Conservation (phyloP, 2,888 invertebrate species). For the Pachydiplax longipennis region DNA sequence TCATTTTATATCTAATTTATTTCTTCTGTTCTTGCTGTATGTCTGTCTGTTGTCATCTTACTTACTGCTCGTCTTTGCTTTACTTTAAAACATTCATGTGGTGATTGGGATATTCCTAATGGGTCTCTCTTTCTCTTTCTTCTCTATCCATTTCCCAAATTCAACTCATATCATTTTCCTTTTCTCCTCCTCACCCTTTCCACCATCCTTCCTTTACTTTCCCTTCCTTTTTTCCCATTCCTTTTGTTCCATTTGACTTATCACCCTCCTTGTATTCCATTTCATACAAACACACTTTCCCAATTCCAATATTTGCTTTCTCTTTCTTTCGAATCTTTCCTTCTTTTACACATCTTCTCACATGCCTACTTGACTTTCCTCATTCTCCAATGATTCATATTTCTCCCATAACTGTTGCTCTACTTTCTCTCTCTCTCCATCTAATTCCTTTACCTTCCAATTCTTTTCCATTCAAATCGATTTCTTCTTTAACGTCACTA, state of each 20-base stretch:
- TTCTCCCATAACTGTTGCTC: no score
- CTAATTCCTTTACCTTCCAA: neutral
- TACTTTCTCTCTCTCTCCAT: neutral
- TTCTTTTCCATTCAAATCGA: neutral
- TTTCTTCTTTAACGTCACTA: neutral
- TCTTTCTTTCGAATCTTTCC: neutral
- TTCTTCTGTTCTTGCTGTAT: no score
- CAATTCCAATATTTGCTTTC: neutral
- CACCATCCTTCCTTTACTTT: neutral
- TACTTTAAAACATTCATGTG: neutral
- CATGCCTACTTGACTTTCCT: neutral
- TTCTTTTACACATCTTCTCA: neutral
- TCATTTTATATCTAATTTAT: neutral
- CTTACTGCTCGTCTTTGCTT: neutral
- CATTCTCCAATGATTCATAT: neutral
- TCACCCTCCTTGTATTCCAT: no score
- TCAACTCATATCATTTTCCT: neutral
- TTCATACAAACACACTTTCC: no score
- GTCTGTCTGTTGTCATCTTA: neutral
- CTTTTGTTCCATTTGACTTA: no score
- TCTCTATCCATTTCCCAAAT: neutral
- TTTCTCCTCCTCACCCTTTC: neutral
- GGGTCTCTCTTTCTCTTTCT: neutral
- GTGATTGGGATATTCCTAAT: neutral
- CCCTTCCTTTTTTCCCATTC: neutral